A percentile compares a stretch with the other conserved stretches of the same genome.
phyloP scores from a whole-genome alignment of 2,888 invertebrate species.

The Polymixis lichenea region DNA sequence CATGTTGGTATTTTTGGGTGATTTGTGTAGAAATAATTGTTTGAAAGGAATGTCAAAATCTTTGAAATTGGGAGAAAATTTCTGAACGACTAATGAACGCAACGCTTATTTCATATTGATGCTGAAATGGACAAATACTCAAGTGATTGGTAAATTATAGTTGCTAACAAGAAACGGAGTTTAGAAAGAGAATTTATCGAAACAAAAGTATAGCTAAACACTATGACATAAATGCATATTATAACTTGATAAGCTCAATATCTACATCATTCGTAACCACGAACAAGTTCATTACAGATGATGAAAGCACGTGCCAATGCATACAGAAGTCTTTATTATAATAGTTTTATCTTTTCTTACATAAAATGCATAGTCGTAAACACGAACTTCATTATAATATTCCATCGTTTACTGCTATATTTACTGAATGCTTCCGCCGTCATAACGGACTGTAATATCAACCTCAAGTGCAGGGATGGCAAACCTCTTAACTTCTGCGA shows the following conservation, averaged over 20 bases:
- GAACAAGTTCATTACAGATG: neutral
- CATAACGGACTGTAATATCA: neutral
- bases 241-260: neutral
- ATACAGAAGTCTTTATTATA: constrained; percentile 10
- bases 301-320: constrained; percentile 21
- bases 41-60: neutral
- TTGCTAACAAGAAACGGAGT: neutral
- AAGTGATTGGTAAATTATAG: neutral
- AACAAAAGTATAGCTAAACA: neutral
- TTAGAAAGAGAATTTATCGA: neutral
- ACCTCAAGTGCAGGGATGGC: too few relatives aligned
- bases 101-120: neutral
- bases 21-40: constrained; percentile 8
- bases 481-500: too few relatives aligned
- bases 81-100: neutral
- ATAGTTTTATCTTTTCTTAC: neutral
- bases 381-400: neutral
- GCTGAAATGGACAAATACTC: neutral
- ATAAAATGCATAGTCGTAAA: constrained; percentile 8
- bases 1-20: constrained; percentile 32
- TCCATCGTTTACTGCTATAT: neutral
- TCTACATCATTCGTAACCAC: constrained; percentile 1
- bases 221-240: neutral
- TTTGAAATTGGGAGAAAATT: neutral
- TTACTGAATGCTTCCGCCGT: neutral